Evolutionary conservation across 2,797 vertebrate species (phyloP).

Genomic region (Typhlichthys eigenmanni): DNA sequence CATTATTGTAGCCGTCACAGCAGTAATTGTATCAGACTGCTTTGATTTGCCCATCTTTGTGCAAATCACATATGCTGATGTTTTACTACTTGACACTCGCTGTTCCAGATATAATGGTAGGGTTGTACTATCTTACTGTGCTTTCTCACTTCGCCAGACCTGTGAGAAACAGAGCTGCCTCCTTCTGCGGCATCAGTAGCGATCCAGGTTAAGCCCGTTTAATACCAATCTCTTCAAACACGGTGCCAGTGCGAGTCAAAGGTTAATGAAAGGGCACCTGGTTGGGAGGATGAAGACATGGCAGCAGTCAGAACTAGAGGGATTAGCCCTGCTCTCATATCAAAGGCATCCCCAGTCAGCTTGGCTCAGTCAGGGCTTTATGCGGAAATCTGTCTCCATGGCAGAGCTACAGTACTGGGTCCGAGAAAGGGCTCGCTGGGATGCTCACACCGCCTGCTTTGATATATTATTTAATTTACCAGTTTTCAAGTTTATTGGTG

Average conservation of each 20-base stretch:
- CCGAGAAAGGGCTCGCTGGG: conserved; percentile 41
- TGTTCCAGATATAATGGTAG: conserved; percentile 35
- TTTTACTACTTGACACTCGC: not conserved
- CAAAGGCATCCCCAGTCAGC: conserved; percentile 76
- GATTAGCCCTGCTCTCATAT: conserved; percentile 83
- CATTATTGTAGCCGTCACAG: no score
- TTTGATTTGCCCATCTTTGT: not conserved
- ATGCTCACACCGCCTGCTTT: conserved; percentile 26
- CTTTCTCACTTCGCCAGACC: conserved; percentile 62
- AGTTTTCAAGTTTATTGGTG: no score
- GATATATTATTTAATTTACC: no score
- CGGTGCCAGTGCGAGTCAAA: conserved; percentile 78
- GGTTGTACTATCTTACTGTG: conserved; percentile 62
- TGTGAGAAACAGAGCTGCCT: conserved; percentile 71
- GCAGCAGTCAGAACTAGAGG: conserved; percentile 69
- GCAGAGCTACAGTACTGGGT: conserved; percentile 47
- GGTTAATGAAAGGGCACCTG: conserved; percentile 84
- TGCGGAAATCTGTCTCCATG: conserved; percentile 76
- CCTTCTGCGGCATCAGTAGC: conserved; percentile 54
- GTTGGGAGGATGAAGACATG: conserved; percentile 81
- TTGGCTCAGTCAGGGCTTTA: conserved; percentile 72
- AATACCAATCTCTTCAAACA: conserved; percentile 79
- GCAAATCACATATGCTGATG: not conserved
- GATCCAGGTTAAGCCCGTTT: conserved; percentile 76
- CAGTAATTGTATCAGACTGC: no score